Evolutionary conservation across 1,140 invertebrate genomes (phyloP), one percentile per base, ranked within the genome.

Genomic region (Coptotermes formosanus): DNA sequence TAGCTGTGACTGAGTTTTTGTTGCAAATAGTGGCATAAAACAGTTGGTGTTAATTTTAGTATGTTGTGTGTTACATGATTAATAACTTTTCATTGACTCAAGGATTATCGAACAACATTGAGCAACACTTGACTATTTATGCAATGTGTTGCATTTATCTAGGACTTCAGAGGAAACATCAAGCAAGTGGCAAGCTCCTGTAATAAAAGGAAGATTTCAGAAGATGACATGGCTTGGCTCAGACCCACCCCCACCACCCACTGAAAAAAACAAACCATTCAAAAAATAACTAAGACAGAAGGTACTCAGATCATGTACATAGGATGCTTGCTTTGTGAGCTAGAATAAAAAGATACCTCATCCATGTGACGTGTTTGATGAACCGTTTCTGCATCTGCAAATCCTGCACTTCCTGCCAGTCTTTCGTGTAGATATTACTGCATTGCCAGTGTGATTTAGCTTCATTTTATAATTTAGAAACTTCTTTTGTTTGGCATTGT

Each of bases 151-250:
- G 83, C 64, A 69, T 69, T 69, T 69, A 59, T 84, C 48, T 52
- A 85, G 85, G 85, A n/a, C 75, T 16, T 59, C 45, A 30, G 85
- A 85, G 64, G 44, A 86, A 82, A 87, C 89, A 84, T 88, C 87
- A 84, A 91, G 89, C 88, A 91, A 91, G 88, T 91, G 90, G 89
- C 91, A 91, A 87, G 85, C 90, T 83, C 90, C 90, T 75, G 89
- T 90, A 86, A 89, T 90, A 85, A 91, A 91, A 86, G 91, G 91
- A 83, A 89, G 91, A 43, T 91, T 91, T 88, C 86, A 87, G 59
- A 87, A 87, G 86, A 87, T 87, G 84, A 85, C 86, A 9, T 87
- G 86, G 86, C 81, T 86, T 48, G 86, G 86, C 32, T 83, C 86
- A 48, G 86, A 86, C n/a, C 83, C 86, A 44, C 86, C 86, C n/a